phyloP scores from a whole-genome alignment of 2,113 vertebrate species.

The Aplodontia rufa region DNA sequence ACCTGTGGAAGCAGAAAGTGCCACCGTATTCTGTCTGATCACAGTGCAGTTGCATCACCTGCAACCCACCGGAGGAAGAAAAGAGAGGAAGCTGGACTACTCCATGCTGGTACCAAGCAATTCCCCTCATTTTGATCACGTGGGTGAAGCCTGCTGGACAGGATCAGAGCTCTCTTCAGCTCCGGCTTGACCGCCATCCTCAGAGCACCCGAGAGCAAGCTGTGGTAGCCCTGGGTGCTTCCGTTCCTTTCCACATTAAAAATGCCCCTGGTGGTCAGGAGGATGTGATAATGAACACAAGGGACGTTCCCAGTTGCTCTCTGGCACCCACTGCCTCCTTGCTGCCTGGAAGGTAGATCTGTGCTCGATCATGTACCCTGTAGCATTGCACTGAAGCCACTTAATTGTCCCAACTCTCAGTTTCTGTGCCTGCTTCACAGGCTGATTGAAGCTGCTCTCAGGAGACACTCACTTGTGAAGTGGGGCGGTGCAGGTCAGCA shows the following conservation, averaged over 20 bases:
- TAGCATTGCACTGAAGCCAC: background rate
- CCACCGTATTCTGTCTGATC: background rate
- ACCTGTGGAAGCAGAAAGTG: background rate
- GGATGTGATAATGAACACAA: background rate
- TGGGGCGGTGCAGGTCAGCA: too few species aligned
- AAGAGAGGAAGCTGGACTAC: background rate
- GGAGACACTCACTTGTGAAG: background rate
- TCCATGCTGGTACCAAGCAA: background rate
- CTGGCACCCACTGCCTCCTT: background rate
- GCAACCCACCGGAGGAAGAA: fast-evolving
- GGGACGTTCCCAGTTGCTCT: background rate
- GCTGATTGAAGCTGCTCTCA: background rate
- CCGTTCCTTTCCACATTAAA: background rate
- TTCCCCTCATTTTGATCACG: background rate
- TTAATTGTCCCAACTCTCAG: background rate
- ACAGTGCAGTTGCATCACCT: fast-evolving
- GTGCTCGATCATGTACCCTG: background rate
- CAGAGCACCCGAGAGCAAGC: background rate
- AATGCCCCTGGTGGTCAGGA: background rate
- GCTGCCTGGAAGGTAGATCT: background rate
- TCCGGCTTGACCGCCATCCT: background rate
- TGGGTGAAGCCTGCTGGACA: background rate
- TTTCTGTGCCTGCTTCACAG: background rate
- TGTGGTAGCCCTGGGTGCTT: background rate
- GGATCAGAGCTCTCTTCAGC: background rate